phyloP scores from a whole-genome alignment of 2,113 vertebrate genomes.

The Prunella himalayana region DNA sequence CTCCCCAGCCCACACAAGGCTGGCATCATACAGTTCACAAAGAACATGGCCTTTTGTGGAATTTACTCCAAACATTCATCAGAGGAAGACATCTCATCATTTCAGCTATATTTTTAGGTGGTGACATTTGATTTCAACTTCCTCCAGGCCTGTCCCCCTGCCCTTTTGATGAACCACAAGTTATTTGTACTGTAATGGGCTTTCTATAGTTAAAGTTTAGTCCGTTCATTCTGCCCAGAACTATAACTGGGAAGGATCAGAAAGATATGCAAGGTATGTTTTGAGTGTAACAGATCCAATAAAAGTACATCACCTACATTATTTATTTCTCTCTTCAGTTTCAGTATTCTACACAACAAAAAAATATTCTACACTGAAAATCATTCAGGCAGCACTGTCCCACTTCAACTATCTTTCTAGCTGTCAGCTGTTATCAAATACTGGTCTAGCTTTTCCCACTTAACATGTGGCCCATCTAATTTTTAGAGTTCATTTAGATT shows the following conservation, averaged over 20 bases:
- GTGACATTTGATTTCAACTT: constrained; percentile 42
- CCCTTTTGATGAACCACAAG: constrained; percentile 44
- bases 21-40: background rate
- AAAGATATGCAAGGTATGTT: background rate
- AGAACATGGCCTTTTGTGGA: background rate
- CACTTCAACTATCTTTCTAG: background rate
- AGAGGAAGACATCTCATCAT: constrained; percentile 17
- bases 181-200: background rate
- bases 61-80: constrained; percentile 18
- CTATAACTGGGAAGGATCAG: background rate
- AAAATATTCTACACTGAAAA: background rate
- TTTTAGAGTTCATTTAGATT: background rate
- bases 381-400: background rate
- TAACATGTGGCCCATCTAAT: background rate
- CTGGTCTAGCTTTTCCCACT: background rate
- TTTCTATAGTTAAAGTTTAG: background rate
- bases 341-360: background rate
- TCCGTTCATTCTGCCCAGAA: background rate
- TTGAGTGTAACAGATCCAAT: background rate
- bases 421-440: background rate
- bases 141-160: background rate
- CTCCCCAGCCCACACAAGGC: background rate
- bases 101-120: constrained; percentile 51
- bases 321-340: background rate
- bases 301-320: background rate